These are phyloP conservation scores for Lithosia quadra DNA, from an alignment of 2,888 invertebrate species.

Conservation along the genomic window DNA sequence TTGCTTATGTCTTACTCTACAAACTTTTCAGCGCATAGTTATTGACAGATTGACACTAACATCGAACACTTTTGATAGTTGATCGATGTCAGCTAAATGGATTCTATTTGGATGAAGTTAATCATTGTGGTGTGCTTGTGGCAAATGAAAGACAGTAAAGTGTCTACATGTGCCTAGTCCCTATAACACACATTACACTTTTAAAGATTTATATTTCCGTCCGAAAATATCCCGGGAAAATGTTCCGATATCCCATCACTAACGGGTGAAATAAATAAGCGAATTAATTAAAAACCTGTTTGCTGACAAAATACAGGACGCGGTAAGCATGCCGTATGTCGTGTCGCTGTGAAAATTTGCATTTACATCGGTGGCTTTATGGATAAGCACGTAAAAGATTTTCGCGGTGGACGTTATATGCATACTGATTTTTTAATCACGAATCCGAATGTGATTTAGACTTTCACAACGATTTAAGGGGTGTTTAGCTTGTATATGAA, in stretches of 20 bases:
- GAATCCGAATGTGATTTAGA: constrained; percentile 37
- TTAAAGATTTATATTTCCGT: not conserved
- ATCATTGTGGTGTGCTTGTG: too few species aligned
- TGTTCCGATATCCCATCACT: constrained; percentile 38
- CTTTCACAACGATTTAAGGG: constrained; percentile 10
- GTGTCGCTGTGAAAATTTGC: constrained; percentile 52
- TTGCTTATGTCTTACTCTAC: too few species aligned
- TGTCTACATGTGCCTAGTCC: too few species aligned
- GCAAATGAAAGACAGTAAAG: too few species aligned
- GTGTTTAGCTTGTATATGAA: not conserved
- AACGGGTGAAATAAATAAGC: constrained; percentile 67
- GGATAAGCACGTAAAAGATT: constrained; percentile 54
- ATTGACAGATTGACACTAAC: too few species aligned
- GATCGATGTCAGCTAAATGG: too few species aligned
- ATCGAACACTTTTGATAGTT: not conserved
- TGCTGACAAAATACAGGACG: constrained; percentile 70
- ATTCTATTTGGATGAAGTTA: too few species aligned
- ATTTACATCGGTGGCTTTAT: constrained; percentile 50
- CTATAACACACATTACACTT: too few species aligned
- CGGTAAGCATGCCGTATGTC: constrained; percentile 32
- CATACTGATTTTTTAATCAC: constrained; percentile 50
- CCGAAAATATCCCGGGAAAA: constrained; percentile 20
- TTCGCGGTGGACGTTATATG: constrained; percentile 36
- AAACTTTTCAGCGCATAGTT: too few species aligned
- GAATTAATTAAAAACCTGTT: constrained; percentile 82